Conservation (phyloP, 1,140 invertebrate species). For the Trissolcus basalis region DNA sequence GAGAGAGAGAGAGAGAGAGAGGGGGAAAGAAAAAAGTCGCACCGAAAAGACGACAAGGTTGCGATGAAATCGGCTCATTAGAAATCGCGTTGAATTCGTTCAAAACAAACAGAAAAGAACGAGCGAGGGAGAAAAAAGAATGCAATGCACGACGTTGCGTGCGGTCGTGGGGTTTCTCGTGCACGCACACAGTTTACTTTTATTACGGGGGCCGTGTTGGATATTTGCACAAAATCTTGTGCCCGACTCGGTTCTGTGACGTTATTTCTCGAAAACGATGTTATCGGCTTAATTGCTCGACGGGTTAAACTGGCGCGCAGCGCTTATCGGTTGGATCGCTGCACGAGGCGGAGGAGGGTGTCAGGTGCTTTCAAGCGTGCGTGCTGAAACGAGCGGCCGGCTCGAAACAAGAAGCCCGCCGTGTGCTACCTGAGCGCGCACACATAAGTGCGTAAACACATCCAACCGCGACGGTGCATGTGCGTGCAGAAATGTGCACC, state of each 20-base stretch:
- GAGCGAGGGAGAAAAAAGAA: background rate
- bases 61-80: constrained; percentile 3
- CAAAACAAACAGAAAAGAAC: background rate
- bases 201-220: too few relatives aligned
- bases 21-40: background rate
- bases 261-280: constrained; percentile 71
- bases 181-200: constrained; percentile 25
- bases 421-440: constrained; percentile 22
- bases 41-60: background rate
- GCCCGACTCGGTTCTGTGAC: constrained; percentile 59
- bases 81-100: background rate
- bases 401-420: constrained; percentile 59
- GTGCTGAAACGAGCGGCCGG: constrained; percentile 57
- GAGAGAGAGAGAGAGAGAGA: too few relatives aligned
- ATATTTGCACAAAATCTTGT: constrained; percentile 31
- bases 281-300: constrained; percentile 72
- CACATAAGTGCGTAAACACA: constrained; percentile 4
- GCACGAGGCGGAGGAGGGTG: constrained; percentile 57
- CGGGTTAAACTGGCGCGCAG: constrained; percentile 70
- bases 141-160: constrained; percentile 26
- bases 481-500: constrained; percentile 16
- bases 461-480: constrained; percentile 3
- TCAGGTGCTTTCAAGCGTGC: constrained; percentile 64
- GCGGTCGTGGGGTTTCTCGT: constrained; percentile 27
- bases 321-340: constrained; percentile 69